Conservation (phyloP, 92 coral and sea anemone genomes). For the Zoanthus solanderi region DNA sequence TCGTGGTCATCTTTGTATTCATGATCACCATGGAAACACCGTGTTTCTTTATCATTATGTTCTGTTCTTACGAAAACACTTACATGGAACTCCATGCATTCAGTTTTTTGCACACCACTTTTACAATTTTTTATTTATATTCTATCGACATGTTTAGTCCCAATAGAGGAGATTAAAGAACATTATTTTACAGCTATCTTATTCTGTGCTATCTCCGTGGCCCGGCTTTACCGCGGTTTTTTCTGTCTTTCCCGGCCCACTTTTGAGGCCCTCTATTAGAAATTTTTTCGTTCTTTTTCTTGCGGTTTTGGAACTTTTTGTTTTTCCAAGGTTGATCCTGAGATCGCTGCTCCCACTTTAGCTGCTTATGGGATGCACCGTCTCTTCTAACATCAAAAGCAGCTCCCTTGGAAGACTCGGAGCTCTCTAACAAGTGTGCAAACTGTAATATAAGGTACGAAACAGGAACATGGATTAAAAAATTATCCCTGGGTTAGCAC, state of each 20-base stretch:
- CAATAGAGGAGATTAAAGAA: neutral
- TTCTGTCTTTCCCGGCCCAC: neutral
- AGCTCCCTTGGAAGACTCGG: constrained; percentile 83
- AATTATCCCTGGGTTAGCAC: too few species aligned
- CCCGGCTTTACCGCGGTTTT: neutral
- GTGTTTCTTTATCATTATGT: too few species aligned
- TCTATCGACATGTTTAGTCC: neutral
- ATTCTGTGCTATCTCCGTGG: constrained; percentile 18
- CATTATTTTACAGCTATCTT: neutral
- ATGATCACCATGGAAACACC: too few species aligned
- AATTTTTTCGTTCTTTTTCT: constrained; percentile 37
- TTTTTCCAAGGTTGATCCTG: constrained; percentile 35
- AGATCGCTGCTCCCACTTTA: constrained; percentile 85
- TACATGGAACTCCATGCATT: too few species aligned
- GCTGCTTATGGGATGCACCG: constrained; percentile 88
- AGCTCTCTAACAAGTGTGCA: constrained; percentile 92
- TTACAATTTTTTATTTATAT: neutral
- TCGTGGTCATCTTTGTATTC: too few species aligned
- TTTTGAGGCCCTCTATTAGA: constrained; percentile 32
- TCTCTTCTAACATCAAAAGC: constrained; percentile 75
- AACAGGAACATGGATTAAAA: too few species aligned
- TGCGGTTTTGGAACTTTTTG: neutral
- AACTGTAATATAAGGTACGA: constrained; percentile 63
- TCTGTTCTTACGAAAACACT: too few species aligned
- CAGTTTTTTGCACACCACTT: too few species aligned